These are phyloP conservation scores for Syngnathoides biaculeatus DNA, from an alignment of 2,113 vertebrate species.

Conservation along the genomic window DNA sequence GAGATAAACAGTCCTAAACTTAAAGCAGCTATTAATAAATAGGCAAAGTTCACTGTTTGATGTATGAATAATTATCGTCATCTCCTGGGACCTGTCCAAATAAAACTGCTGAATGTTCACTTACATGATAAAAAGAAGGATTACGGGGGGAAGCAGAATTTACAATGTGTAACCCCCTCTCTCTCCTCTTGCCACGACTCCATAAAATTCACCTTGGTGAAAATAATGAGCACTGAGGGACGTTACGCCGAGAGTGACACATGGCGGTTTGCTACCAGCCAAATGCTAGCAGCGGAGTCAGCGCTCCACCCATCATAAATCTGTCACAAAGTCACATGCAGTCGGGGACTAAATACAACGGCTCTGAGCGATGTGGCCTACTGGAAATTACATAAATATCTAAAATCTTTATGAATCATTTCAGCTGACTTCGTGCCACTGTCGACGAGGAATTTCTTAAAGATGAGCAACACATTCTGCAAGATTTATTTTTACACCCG, in stretches of 20 bases:
- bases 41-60: constrained; percentile 55
- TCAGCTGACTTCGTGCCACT: too few relatives aligned
- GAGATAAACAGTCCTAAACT: constrained; percentile 51
- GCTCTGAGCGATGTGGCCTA: not conserved
- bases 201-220: constrained; percentile 4
- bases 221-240: constrained; percentile 45
- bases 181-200: constrained; percentile 34
- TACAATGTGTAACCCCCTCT: constrained; percentile 25
- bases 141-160: constrained; percentile 40
- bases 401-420: too few relatives aligned
- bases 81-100: constrained; percentile 56
- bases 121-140: constrained; percentile 61
- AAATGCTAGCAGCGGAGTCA: not conserved
- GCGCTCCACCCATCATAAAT: not conserved
- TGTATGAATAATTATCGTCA: constrained; percentile 55
- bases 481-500: too few relatives aligned
- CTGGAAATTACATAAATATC: too few relatives aligned
- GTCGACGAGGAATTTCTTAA: too few relatives aligned
- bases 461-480: too few relatives aligned
- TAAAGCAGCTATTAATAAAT: constrained; percentile 58
- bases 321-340: not conserved
- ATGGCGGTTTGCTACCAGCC: not conserved
- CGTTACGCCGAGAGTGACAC: not conserved
- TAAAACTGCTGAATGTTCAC: constrained; percentile 52
- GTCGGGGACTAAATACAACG: not conserved